phyloP scores from a whole-genome alignment of 1,140 invertebrate genomes.

The Brachionus manjavacas region DNA sequence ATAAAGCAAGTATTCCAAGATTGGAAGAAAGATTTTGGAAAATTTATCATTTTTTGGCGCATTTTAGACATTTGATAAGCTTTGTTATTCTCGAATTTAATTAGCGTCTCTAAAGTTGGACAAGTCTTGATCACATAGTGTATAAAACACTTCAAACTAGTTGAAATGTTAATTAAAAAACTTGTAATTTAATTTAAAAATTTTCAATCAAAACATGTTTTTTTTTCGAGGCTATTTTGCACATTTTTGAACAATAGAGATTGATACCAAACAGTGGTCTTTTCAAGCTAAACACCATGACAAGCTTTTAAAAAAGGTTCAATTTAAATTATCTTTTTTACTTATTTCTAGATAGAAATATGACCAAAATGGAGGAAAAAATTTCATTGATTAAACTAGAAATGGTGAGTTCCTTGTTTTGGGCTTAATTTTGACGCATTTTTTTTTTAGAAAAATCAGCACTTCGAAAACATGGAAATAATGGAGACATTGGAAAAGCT shows the following conservation, averaged over 20 bases:
- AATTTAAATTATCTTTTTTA: background rate
- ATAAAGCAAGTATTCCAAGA: background rate
- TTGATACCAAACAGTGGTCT: background rate
- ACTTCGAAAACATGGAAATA: conserved; percentile 22
- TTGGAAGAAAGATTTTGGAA: background rate
- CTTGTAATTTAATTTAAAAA: background rate
- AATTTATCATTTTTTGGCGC: background rate
- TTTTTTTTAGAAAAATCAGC: background rate
- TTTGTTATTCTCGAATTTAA: background rate
- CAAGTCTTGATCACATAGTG: background rate
- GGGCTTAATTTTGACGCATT: background rate
- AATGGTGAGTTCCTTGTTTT: background rate
- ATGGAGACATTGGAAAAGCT: background rate
- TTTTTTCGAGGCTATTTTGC: background rate
- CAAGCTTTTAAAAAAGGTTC: background rate
- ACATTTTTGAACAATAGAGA: background rate
- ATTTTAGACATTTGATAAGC: background rate
- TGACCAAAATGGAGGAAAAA: conserved; percentile 15
- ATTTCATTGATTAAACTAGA: conserved; percentile 12
- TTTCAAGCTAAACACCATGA: background rate
- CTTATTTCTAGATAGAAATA: background rate
- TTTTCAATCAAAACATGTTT: conserved; percentile 1
- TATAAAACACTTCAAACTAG: background rate
- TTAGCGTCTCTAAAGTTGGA: background rate
- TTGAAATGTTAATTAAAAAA: conserved; percentile 1